Evolutionary conservation across 2,113 vertebrate species (phyloP).

Genomic region (Misgurnus anguillicaudatus): DNA sequence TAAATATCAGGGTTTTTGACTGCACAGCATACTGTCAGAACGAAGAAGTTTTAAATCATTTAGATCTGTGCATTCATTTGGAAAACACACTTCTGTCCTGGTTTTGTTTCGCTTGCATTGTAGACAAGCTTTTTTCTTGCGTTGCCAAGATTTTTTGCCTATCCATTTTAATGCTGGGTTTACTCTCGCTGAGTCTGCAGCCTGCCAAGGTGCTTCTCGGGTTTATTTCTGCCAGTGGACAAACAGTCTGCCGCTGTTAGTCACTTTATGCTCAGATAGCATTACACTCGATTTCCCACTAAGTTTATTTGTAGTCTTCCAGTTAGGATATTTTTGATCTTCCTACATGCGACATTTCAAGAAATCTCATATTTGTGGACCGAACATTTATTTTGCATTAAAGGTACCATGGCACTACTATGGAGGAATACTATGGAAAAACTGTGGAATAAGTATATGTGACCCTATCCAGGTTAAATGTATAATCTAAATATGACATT

Average conservation of each 20-base stretch:
- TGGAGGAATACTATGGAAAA: not conserved
- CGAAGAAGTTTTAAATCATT: not conserved
- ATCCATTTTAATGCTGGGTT: not conserved
- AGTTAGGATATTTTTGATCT: not conserved
- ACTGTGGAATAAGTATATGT: too few relatives aligned
- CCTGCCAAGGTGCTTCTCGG: slow-evolving; percentile 28
- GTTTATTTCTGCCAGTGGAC: slow-evolving; percentile 29
- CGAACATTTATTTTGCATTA: too few relatives aligned
- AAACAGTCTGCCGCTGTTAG: not conserved
- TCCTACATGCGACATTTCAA: not conserved
- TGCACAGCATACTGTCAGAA: slow-evolving; percentile 9
- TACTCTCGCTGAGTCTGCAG: slow-evolving; percentile 23
- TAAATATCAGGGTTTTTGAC: not conserved
- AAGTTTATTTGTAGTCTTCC: not conserved
- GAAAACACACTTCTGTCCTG: slow-evolving; percentile 21
- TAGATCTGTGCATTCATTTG: too few relatives aligned
- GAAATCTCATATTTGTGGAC: not conserved
- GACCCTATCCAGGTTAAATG: too few relatives aligned
- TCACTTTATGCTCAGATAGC: not conserved
- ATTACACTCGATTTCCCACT: not conserved
- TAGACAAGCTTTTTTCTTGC: not conserved
- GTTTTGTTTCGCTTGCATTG: slow-evolving; percentile 17
- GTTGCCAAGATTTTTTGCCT: not conserved
- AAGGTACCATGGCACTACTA: too few relatives aligned
- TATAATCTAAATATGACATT: not conserved